Base-by-base conservation (phyloP, 2,888 invertebrate genomes). In the Arge pagana region DNA sequence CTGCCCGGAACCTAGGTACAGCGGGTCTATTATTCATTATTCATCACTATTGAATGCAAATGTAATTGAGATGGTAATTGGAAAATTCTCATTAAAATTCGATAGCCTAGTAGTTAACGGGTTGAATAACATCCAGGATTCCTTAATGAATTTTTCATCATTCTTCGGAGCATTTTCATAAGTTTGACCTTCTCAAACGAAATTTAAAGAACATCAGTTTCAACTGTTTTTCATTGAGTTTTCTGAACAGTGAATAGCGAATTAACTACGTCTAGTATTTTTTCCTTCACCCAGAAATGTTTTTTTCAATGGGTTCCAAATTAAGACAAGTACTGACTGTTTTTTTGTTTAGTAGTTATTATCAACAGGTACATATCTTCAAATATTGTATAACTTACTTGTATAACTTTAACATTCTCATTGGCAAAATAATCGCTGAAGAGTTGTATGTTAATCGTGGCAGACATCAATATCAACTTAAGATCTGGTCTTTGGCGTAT, bases 391-490 rank as follows among this genome's bases (percentile, higher is more conserved):
- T 3, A 13, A 62, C 61, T 64, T 70, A 88, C 90, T 81, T 93
- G 87, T 62, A 96, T 85, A 43, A 94, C 85, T 52, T 86, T 86
- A 35, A 93, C 92, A 35, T 86, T 82, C 71, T 93, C 90, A 3
- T 85, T 82, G 2, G 84, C 77, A 67, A 99, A 99, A 75, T 96
- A 99, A 60, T 86, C 82, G 57, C 87, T 85, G 76, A 98, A 99
- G n/a, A 99, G 80, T 60, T 94, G 85, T 19, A 98, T 88, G 78
- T 99, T 99, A 52, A 99, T 98, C 0, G 99, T 99, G 10, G 99
- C 99, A 0, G 97, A 97, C 99, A 99, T 99, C 0, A 99, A 84
- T 33, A 97, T 88, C 10, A 96, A 77, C 77, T 96, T 97, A 16
- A 98, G 81, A 66, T 95, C 86, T 3, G 78, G 76, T 41, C 92